Base-by-base conservation (phyloP, 2,797 vertebrate species). In the Malurus splendens region DNA sequence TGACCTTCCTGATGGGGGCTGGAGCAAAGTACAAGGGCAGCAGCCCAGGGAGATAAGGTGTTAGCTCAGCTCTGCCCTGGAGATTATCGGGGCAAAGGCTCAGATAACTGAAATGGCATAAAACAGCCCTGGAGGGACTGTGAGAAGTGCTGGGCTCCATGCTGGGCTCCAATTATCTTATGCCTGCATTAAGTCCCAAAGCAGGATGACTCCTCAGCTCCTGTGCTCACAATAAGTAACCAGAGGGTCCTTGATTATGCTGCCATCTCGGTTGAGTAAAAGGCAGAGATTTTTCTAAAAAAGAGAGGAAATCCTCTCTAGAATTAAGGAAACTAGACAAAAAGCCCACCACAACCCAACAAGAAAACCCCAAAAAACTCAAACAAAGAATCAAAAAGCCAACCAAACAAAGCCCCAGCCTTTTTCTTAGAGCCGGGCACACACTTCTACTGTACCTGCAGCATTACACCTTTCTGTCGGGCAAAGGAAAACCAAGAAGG, bases 201-300 rank as follows among this genome's bases (percentile, higher is more conserved):
- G 60, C 7, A 57, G 18, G 4, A 8, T 10, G 4, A 30, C 17
- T 57, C 32, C 27, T 18, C 14, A 14, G 13, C 14, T 10, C 11
- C n/a, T 22, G 0, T 24, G 17, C 18, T 75, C 13, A 36, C 36
- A 19, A 0, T 19, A 24, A 25, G 19, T 12, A 45, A 67, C 8
- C 12, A 47, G 6, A 9, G 8, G 10, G 2, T 10, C 33, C 42
- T 73, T 38, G 28, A 12, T 24, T 41, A 8, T 19, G 18, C 8
- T 77, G 22, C 12, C 42, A 4, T 33, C 9, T 13, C 38, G 1
- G 2, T 38, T 36, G 5, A 54, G 17, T 18, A 38, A 44, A 68
- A 61, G 20, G n/a, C 42, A 68, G 10, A 16, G 12, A 10, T 20
- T 13, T 3, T 10, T 19, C 18, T 5, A 6, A 5, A 30, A 18